Base-by-base conservation (phyloP, 2,797 vertebrate species). In the Linurgus olivaceus region DNA sequence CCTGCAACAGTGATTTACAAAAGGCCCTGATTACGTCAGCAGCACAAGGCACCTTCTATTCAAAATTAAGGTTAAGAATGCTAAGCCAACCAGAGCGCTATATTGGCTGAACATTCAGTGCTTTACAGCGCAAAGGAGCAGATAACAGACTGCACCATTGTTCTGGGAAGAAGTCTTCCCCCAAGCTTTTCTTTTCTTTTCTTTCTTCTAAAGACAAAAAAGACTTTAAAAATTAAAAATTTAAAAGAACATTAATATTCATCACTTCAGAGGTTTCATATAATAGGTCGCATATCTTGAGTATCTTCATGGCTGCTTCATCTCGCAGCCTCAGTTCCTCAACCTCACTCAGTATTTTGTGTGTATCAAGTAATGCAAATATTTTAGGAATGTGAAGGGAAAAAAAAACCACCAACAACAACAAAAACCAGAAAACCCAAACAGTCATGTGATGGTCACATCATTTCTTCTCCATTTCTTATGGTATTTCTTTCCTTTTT, bases 1-100 rank as follows among this genome's bases (percentile, higher is more conserved):
- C 80, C 90, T 96, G 96, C 84, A 87, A 97, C 78, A 95, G 82
- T 91, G 87, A 96, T 95, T 96, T 91, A 95, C 85, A 96, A 96
- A 96, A 82, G 79, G 70, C 72, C 88, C 74, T 51, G 73, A 91
- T 91, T 88, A 96, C 38, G 40, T 94, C 95, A 96, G 81, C 81
- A 80, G 92, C 68, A 88, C 51, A 76, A 94, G 96, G 93, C 88
- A 93, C 93, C 91, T 90, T 95, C 94, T 87, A 94, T 94, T 96
- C 94, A 93, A 94, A 95, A 91, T 82, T 79, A 87, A 78, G 94
- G 88, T 86, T 88, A 84, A 95, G 88, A 94, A 83, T 45, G 92
- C 94, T 94, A 89, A 82, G 78, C 88, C 83, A 94, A 87, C 67
- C 90, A 81, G 59, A 93, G 88, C 80, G 58, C 73, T 73, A 68